Base-by-base conservation (phyloP, 2,797 vertebrate species). In the Ficedula albicollis region DNA sequence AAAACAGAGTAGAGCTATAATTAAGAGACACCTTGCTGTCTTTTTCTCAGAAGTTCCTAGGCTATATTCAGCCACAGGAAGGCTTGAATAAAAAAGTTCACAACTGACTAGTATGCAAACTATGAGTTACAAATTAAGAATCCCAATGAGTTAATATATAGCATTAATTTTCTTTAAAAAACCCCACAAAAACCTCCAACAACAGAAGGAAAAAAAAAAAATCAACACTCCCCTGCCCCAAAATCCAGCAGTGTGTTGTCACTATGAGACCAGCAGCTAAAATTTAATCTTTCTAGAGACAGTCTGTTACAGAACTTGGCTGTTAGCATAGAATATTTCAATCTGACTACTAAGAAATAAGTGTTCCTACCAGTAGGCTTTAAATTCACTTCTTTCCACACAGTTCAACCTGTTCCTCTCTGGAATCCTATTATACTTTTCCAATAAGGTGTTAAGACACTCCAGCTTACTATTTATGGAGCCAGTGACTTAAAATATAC, bases 401-500 rank as follows among this genome's bases (percentile, higher is more conserved):
- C 80, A 73, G 52, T 93, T 87, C 81, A 95, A 80, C 87, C 72
- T 95, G 80, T 94, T 95, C 54, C 67, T 82, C 2, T 0, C 52
- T 69, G 44, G 78, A 95, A 97, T 96, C 95, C 95, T 91, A 94
- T 96, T 97, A 97, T 5, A 59, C 32, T 94, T 95, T 93, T 95
- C 89, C 80, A 91, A 36, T 94, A 90, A 95, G 79, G 95, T 93
- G 92, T 93, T 93, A 93, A 77, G 92, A 66, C 58, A 89, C 63
- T 76, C 48, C 13, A 22, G 14, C 62, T 90, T 90, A 43, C 87
- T 96, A 96, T 96, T 95, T 96, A 79, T 87, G 83, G 96, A 94
- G 52, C 22, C 74, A 63, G 66, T 38, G 52, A 79, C 63, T 93
- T 84, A 95, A 97, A 96, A 94, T 94, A 91, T 48, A 76, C 79